Conservation (phyloP, 2,113 vertebrate genomes). For the Motacilla tschutschensis region DNA sequence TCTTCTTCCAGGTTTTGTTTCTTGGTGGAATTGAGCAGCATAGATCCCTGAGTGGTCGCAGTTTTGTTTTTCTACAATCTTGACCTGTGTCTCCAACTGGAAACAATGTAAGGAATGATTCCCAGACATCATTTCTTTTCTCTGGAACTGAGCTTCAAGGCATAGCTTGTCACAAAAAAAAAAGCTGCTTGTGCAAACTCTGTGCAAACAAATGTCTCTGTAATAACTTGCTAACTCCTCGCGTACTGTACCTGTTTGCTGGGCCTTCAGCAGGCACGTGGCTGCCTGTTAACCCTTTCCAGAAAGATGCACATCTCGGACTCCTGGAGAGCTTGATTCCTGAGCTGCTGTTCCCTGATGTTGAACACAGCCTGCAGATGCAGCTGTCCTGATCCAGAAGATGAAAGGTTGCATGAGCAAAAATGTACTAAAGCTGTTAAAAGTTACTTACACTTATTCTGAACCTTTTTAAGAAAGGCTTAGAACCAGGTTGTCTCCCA, state of each 20-base stretch:
- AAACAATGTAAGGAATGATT: neutral
- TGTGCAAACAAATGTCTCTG: neutral
- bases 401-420: neutral
- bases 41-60: neutral
- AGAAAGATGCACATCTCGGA: slow-evolving; percentile 9
- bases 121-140: neutral
- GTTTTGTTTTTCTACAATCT: neutral
- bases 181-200: neutral
- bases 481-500: neutral
- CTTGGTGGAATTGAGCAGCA: neutral
- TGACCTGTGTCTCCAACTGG: neutral
- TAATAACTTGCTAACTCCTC: neutral
- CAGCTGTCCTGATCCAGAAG: slow-evolving; percentile 75
- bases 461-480: neutral
- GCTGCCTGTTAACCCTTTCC: slow-evolving; percentile 58
- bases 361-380: slow-evolving; percentile 81
- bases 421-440: neutral
- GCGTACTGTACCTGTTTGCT: slow-evolving; percentile 67
- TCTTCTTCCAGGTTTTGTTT: neutral
- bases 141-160: neutral
- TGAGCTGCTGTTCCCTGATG: slow-evolving; percentile 57
- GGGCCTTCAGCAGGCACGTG: slow-evolving; percentile 4
- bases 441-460: neutral
- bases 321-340: slow-evolving; percentile 64
- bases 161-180: neutral